These are phyloP conservation scores for Phyllostomus discolor DNA, from an alignment of 2,113 vertebrate genomes.

Conservation along the genomic window DNA sequence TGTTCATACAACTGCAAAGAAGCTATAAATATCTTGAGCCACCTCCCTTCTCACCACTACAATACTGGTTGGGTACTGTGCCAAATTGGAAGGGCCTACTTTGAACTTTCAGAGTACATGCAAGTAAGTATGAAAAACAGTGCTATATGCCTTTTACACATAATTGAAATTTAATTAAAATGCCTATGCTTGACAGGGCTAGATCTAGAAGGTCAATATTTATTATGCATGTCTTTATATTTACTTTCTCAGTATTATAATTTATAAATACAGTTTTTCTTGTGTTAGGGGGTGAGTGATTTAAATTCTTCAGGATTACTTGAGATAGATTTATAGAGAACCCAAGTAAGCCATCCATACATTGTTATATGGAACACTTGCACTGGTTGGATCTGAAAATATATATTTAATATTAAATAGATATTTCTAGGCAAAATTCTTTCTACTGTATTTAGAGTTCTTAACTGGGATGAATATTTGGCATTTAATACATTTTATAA, in stretches of 20 bases:
- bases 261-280: not conserved
- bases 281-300: not conserved
- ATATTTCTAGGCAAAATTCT: constrained; percentile 1
- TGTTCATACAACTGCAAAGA: constrained; percentile 98
- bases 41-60: constrained; percentile 97
- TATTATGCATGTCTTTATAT: not conserved
- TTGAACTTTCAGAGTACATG: constrained; percentile 96
- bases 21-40: constrained; percentile 92
- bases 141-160: not conserved
- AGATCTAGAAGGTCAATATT: constrained; percentile 6
- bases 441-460: not conserved
- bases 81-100: constrained; percentile 96
- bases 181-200: not conserved
- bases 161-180: constrained; percentile 37
- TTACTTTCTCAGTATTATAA: constrained; percentile 39
- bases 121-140: constrained; percentile 84
- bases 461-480: not conserved
- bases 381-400: constrained; percentile 7
- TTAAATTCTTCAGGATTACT: constrained; percentile 11
- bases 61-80: constrained; percentile 98
- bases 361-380: constrained; percentile 3
- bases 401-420: not conserved
- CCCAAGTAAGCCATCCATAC: not conserved
- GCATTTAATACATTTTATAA: constrained; percentile 26
- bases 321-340: constrained; percentile 33